Evolutionary conservation across 2,888 invertebrate species (phyloP).

Genomic region (Scaptomyza polygonia): DNA sequence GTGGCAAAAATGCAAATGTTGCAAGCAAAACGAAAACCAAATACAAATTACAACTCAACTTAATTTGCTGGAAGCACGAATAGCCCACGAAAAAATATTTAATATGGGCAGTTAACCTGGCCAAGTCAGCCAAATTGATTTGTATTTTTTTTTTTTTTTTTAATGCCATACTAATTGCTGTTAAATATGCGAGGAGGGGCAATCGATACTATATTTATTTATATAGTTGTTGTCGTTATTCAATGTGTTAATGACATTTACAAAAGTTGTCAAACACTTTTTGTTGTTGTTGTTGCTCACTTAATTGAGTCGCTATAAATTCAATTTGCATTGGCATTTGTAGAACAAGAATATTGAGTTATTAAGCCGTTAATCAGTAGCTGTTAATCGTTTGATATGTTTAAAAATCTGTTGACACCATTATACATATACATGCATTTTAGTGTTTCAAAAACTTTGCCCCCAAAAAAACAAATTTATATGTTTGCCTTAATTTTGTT

Average conservation of each 20-base stretch:
- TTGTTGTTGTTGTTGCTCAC: constrained; percentile 32
- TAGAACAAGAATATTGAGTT: constrained; percentile 26
- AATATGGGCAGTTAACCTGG: constrained; percentile 4
- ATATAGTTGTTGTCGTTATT: neutral
- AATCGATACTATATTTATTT: constrained; percentile 1
- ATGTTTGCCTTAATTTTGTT: too few relatives aligned
- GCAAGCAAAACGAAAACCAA: constrained; percentile 15
- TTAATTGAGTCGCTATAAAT: constrained; percentile 55
- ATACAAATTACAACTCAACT: constrained; percentile 26
- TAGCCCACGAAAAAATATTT: constrained; percentile 6
- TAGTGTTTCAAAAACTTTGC: neutral
- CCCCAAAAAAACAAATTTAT: too few relatives aligned
- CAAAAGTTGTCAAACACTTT: constrained; percentile 54
- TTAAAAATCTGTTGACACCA: neutral
- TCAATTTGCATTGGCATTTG: constrained; percentile 28
- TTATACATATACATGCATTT: too few relatives aligned
- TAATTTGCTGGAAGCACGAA: constrained; percentile 43
- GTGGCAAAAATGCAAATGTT: constrained; percentile 40
- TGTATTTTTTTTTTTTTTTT: constrained; percentile 22
- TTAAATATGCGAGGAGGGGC: constrained; percentile 15
- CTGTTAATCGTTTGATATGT: neutral
- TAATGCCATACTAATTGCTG: constrained; percentile 59
- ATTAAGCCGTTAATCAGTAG: constrained; percentile 8
- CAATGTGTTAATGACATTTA: constrained; percentile 63
- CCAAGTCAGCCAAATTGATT: constrained; percentile 37